Evolutionary conservation across 2,797 vertebrate genomes (phyloP), one percentile per base, ranked within the genome.

Genomic region (Phrynocephalus forsythii): DNA sequence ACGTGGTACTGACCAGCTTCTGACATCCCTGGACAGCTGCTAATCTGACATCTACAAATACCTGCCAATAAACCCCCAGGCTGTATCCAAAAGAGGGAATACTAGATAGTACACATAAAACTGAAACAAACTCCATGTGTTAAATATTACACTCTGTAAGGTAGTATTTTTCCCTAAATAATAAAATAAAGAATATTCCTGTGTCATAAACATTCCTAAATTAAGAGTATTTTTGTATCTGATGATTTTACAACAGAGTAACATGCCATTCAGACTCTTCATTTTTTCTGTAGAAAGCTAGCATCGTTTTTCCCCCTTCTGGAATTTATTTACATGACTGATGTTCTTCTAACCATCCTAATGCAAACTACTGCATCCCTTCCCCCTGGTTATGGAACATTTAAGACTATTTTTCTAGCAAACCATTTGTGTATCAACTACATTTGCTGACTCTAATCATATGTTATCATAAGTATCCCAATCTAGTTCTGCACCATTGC

Each of bases 391-490:
- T 56, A 33, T 22, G 30, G 30, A 71, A 82, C 33, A 75, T 66
- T n/a, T 82, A 38, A 30, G 33, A 38, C n/a, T 75, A 75, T 75
- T 86, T 75, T 48, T 75, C 44, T 76, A 30, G 67, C 33, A 83
- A 44, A 44, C 15, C 50, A 38, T 78, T 83, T 78, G n/a, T 48
- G 18, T 82, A 77, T 87, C 78, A 81, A 75, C 77, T 69, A 77
- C 73, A 38, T 26, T 30, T 67, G 16, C 30, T 81, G 50, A 82
- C 5, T 52, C 2, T 50, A 77, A 33, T 68, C 72, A 76, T 76
- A 82, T 82, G 72, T 82, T 83, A 82, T 81, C 82, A 24, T 33
- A 48, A 90, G 68, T 24, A 24, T 84, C 33, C 15, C 48, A 22
- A 1, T 63, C 83, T 9, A 28, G 71, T 84, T 84, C 33, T 71